Conservation (phyloP, 2,888 invertebrate genomes). For the Plebejus argus region DNA sequence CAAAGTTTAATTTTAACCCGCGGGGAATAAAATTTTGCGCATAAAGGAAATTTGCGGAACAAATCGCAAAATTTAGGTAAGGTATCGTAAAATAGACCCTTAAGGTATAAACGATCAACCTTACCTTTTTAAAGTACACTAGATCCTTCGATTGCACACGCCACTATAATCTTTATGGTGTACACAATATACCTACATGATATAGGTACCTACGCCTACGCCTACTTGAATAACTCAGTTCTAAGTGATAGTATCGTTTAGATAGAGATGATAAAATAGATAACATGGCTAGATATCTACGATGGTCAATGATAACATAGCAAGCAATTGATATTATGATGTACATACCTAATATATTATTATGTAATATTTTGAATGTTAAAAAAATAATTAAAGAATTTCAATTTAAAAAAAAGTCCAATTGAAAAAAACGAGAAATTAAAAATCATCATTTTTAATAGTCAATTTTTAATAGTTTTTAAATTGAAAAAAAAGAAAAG, state of each 20-base stretch:
- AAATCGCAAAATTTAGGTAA: background rate
- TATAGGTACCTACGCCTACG: background rate
- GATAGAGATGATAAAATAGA: conserved; percentile 7
- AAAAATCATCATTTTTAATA: too few species aligned
- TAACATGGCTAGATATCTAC: background rate
- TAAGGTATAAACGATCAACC: background rate
- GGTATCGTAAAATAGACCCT: conserved; percentile 1
- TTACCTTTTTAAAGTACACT: background rate
- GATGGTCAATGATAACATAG: background rate
- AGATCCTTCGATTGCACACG: conserved; percentile 20
- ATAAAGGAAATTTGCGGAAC: background rate
- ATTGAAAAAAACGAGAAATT: too few species aligned
- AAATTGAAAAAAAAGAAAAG: too few species aligned
- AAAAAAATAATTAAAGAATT: background rate
- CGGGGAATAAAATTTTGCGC: background rate
- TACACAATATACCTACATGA: background rate
- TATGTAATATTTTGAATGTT: background rate
- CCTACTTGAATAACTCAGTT: background rate
- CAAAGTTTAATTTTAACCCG: background rate
- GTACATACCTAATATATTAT: background rate
- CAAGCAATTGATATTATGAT: background rate
- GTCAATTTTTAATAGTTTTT: too few species aligned
- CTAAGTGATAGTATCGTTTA: background rate
- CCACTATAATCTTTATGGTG: conserved; percentile 1
- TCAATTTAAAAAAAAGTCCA: too few species aligned